Conservation (phyloP, 2,113 vertebrate species). For the Lonchura striata region DNA sequence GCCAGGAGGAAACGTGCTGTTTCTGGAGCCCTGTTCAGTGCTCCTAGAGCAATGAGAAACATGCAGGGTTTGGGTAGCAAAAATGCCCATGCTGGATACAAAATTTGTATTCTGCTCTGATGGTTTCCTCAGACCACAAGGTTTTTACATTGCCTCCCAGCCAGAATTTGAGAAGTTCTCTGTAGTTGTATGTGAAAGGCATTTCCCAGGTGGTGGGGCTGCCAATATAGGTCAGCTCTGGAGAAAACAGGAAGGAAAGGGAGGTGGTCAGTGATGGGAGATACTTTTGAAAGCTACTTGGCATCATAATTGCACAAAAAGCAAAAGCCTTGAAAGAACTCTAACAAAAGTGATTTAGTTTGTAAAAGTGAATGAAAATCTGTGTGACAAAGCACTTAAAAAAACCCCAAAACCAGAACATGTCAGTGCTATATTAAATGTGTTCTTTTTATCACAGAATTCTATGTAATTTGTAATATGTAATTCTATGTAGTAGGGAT, state of each 20-base stretch:
- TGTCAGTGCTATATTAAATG: background rate
- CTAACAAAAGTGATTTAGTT: background rate
- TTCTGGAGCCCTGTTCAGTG: background rate
- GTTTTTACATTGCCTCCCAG: background rate
- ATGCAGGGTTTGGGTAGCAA: background rate
- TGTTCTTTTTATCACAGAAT: background rate
- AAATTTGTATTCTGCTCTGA: background rate
- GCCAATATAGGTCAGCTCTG: background rate
- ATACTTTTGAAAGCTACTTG: background rate
- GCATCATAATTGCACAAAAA: background rate
- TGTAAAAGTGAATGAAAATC: background rate
- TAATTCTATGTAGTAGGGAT: background rate
- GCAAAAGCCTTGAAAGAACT: background rate
- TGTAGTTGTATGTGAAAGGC: background rate
- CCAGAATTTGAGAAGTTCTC: background rate
- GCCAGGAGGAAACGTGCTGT: conserved; percentile 18
- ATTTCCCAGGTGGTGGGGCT: background rate
- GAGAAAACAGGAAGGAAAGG: background rate
- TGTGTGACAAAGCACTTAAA: background rate
- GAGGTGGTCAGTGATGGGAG: background rate
- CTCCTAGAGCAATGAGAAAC: background rate
- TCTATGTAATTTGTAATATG: too few species aligned
- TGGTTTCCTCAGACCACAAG: background rate
- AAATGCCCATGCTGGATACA: background rate
- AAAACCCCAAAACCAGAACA: background rate